Base-by-base conservation (phyloP, 2,113 vertebrate genomes). In the Nipponia nippon region DNA sequence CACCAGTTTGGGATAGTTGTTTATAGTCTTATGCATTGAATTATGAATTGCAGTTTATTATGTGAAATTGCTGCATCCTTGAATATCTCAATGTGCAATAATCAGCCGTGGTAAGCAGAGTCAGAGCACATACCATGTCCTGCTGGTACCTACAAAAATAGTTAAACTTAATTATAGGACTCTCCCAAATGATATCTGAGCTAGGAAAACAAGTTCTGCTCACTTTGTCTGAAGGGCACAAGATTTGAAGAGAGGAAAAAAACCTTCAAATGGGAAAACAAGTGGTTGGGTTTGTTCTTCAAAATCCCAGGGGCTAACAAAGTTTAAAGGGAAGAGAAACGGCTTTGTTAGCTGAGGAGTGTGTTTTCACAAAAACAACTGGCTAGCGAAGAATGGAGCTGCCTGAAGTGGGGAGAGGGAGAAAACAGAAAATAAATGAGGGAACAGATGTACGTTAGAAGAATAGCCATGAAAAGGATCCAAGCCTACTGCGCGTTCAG, bases 291-390 rank as follows among this genome's bases (percentile, higher is more conserved):
- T 63, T 93, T 58, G 11, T 69, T 59, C 46, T 90, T 92, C 67
- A 61, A 50, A 50, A 81, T 19, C 22, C 38, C 53, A 59, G 21
- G 50, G 75, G 59, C 42, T 73, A 32, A 66, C 9, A 62, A 47
- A 94, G 27, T 86, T 93, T 90, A 83, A 96, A 93, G 63, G 18
- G 32, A 91, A 67, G n/a, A 93, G 47, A 84, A 90, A 69, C 11
- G 9, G 36, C 21, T 83, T 79, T 83, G 61, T 69, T 69, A 87
- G 36, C 34, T 19, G 11, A 58, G n/a, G 42, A 81, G 29, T 12
- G 17, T 78, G 61, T 87, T 93, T 91, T 82, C 81, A 82, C 44
- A 87, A 58, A 58, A 83, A 83, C 83, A 92, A 55, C 49, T 52
- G 62, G 42, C 20, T 59, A n/a, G 34, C 3, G 5, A 69, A 44